A percentile compares a stretch with the other conserved stretches of the same genome.
phyloP scores from a whole-genome alignment of 2,797 vertebrate genomes.

The Antennarius maculatus region DNA sequence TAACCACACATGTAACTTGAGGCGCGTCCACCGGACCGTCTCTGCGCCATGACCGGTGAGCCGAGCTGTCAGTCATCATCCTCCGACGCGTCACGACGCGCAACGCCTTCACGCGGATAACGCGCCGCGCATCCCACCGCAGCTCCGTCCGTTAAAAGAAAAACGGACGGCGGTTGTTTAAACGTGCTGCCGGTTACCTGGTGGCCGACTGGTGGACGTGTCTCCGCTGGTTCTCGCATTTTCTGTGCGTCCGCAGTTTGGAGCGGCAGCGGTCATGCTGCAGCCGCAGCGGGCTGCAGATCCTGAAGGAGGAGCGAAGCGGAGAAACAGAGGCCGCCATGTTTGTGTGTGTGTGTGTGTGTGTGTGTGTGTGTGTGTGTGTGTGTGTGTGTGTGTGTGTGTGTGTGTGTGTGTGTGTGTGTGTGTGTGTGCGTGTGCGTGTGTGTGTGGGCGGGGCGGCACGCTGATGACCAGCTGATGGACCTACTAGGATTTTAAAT shows the following conservation, averaged over 20 bases:
- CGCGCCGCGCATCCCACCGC: conserved; percentile 33
- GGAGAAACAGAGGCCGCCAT: conserved; percentile 80
- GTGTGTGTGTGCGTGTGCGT: no score
- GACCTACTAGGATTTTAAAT: no score
- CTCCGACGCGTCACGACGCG: conserved; percentile 60
- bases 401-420: no score
- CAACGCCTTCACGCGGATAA: conserved; percentile 35
- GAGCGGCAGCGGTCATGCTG: conserved; percentile 68
- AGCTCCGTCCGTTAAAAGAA: background rate
- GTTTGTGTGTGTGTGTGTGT: conserved; percentile 47
- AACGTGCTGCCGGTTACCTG: conserved; percentile 59
- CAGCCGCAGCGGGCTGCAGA: conserved; percentile 66
- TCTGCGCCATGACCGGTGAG: conserved; percentile 24
- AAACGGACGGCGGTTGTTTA: background rate
- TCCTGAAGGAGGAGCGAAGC: conserved; percentile 79
- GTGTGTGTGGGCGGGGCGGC: background rate
- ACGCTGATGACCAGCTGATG: conserved; percentile 12
- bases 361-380: conserved; percentile 4
- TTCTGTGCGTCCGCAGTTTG: conserved; percentile 68
- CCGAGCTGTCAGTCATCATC: conserved; percentile 58
- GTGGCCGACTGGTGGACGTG: conserved; percentile 62
- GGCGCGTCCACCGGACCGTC: conserved; percentile 12
- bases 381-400: no score
- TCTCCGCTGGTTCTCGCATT: conserved; percentile 69
- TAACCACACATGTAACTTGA: background rate